Conservation (phyloP, 2,113 vertebrate species). For the Scolopax mira region DNA sequence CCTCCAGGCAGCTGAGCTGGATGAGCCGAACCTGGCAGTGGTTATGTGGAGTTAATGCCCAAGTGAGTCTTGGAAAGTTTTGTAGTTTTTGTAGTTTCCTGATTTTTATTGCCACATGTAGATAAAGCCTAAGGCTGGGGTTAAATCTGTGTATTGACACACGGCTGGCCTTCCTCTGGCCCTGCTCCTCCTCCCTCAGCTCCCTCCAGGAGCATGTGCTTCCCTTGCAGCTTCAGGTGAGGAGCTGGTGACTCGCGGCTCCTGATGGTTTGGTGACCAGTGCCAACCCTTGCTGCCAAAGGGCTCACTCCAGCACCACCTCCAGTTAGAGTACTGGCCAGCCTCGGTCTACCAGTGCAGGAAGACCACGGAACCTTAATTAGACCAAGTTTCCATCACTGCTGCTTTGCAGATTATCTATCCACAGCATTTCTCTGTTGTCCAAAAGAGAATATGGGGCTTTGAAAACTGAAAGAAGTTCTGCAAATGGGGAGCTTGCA, state of each 20-base stretch:
- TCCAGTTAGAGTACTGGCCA: neutral
- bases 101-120: neutral
- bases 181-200: neutral
- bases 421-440: neutral
- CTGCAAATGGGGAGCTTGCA: neutral
- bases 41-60: neutral
- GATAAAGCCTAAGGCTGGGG: neutral
- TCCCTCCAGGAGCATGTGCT: neutral
- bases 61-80: neutral
- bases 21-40: neutral
- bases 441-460: neutral
- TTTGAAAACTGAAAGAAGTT: neutral
- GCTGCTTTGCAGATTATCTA: neutral
- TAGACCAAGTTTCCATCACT: neutral
- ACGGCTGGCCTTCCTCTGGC: neutral
- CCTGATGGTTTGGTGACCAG: neutral
- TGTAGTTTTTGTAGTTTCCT: neutral
- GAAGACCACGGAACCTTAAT: accelerated
- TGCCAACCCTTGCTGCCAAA: neutral
- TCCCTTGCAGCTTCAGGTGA: neutral
- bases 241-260: neutral
- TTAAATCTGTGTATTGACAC: neutral
- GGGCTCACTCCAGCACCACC: neutral
- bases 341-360: accelerated
- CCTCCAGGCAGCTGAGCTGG: neutral